Percentiles rank a stretch among this genome's conserved stretches.
These are phyloP conservation scores for Calosoma granatense DNA, from an alignment of 1,140 invertebrate genomes.

Conservation along the genomic window DNA sequence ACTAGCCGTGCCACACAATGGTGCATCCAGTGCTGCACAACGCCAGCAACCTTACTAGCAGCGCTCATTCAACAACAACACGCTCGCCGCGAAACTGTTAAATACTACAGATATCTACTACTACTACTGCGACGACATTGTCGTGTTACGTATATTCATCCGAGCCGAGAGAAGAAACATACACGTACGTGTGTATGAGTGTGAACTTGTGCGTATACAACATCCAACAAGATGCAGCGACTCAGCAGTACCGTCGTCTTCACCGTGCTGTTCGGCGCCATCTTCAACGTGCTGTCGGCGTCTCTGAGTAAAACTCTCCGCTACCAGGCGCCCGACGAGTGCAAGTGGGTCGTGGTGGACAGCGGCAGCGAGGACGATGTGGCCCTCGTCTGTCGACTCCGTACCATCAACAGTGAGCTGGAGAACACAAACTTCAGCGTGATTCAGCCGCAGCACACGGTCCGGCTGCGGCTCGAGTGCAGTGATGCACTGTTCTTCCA, in stretches of 20 bases:
- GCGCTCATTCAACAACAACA: background rate
- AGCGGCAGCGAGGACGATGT: conserved; percentile 57
- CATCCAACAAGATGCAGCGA: background rate
- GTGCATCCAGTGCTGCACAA: conserved; percentile 19
- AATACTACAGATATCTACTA: background rate
- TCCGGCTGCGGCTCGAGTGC: conserved; percentile 69
- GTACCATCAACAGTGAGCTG: conserved; percentile 79
- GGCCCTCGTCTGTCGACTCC: conserved; percentile 64
- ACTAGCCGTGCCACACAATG: conserved; percentile 26
- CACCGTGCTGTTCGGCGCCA: conserved; percentile 50
- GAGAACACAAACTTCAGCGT: conserved; percentile 84
- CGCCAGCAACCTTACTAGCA: background rate
- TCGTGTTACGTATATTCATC: too few species aligned
- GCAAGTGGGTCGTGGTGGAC: conserved; percentile 61
- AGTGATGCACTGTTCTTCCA: conserved; percentile 77
- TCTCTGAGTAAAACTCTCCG: conserved; percentile 56
- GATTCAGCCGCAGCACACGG: conserved; percentile 78
- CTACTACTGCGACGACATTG: too few species aligned
- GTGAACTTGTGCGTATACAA: too few species aligned
- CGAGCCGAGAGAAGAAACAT: too few species aligned
- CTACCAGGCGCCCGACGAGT: conserved; percentile 77
- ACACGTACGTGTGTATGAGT: too few species aligned
- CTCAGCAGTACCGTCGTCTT: conserved; percentile 29
- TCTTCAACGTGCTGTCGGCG: conserved; percentile 55
- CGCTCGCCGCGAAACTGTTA: background rate